Evolutionary conservation across 64 coral and sea anemone genomes (phyloP), one percentile per base, ranked within the genome.

Genomic region (Stylophora pistillata): DNA sequence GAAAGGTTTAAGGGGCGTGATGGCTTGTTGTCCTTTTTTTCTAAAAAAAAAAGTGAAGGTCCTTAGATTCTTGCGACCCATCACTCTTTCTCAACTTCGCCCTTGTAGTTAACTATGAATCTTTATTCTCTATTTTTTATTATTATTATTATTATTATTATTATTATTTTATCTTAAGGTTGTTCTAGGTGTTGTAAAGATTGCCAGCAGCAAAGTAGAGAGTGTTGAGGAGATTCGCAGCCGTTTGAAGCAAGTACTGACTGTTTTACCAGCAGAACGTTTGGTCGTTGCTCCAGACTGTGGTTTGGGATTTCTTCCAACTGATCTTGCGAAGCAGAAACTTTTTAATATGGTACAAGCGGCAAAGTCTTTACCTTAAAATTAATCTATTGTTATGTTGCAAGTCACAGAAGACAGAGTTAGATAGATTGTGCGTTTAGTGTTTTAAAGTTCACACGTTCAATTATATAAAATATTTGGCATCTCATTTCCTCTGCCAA

Each of bases 261-360:
- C 88, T 15, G 91, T 91, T 68, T 23, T 98, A 5, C 95, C 91
- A 31, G 53, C 88, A 33, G 91, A 98, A 27, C 88, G 88, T 26
- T 53, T 98, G 17, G 66, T 98, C 54, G 85, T 98, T 20, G 88
- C 95, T 56, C 95, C 91, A 4, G 95, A 98, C 77, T 98, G 95
- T 66, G 95, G 91, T 14, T 86, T 98, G 28, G 88, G 88, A 27
- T 98, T 91, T 62, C 66, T 91, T 52, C 85, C 95, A 18, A 78
- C 62, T 32, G 60, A 88, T 56, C 71, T 91, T 55, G 91, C 92
- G 18, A n/a, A 81, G 20, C 30, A 94, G 63, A 98, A 98, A 88
- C 88, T 98, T 9, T 57, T 66, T 71, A 94, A 94, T 73, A 98
- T 98, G 88, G 91, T 94, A 56, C 75, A 98, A 74, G 91, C 94